Evolutionary conservation across 2,888 invertebrate species (phyloP).

Genomic region (Andrena haemorrhoa): DNA sequence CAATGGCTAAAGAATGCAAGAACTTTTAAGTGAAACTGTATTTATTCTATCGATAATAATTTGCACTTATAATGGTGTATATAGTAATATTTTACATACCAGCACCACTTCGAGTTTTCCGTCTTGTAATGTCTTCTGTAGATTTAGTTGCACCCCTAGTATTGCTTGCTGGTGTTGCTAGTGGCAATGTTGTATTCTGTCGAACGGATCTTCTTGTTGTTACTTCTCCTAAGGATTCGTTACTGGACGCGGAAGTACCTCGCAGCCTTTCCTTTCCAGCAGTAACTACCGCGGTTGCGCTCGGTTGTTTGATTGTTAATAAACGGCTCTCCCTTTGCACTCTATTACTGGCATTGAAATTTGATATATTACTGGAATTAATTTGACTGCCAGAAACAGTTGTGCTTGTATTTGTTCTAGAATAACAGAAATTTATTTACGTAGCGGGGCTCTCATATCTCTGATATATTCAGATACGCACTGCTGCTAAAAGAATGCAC

Average conservation of each 20-base stretch:
- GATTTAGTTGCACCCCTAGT: slow-evolving; percentile 84
- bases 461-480: slow-evolving; percentile 60
- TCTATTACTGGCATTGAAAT: slow-evolving; percentile 81
- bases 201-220: slow-evolving; percentile 83
- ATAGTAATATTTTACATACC: slow-evolving; percentile 78
- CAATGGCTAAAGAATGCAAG: neutral
- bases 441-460: slow-evolving; percentile 63
- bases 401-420: slow-evolving; percentile 78
- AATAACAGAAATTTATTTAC: slow-evolving; percentile 70
- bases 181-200: slow-evolving; percentile 83
- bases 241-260: slow-evolving; percentile 81
- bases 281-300: slow-evolving; percentile 67
- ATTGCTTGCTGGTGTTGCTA: slow-evolving; percentile 83
- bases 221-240: slow-evolving; percentile 81
- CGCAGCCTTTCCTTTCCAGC: slow-evolving; percentile 82
- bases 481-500: slow-evolving; percentile 66
- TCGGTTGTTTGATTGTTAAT: slow-evolving; percentile 81
- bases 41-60: slow-evolving; percentile 18
- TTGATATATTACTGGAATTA: slow-evolving; percentile 79
- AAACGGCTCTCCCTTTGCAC: slow-evolving; percentile 83
- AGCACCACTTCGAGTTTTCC: slow-evolving; percentile 84
- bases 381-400: slow-evolving; percentile 79
- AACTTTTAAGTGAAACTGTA: slow-evolving; percentile 13
- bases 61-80: slow-evolving; percentile 15
- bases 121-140: slow-evolving; percentile 83